phyloP scores from a whole-genome alignment of 2,888 invertebrate genomes.

The Apamea monoglypha region DNA sequence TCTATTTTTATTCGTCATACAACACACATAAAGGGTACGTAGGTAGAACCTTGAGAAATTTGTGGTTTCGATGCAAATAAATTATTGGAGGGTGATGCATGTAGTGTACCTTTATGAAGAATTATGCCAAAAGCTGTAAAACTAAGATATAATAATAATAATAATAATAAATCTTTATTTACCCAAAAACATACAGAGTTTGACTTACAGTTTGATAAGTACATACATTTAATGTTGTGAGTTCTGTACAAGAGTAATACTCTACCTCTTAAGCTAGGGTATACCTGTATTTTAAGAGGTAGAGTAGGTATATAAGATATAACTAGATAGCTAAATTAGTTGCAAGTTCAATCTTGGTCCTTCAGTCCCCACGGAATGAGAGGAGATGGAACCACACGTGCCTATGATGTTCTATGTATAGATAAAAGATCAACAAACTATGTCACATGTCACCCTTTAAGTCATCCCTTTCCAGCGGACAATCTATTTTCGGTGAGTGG shows the following conservation, averaged over 20 bases:
- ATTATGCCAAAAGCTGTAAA: neutral
- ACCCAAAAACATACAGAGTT: no score
- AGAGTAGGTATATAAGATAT: no score
- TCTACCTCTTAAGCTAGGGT: no score
- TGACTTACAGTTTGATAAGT: no score
- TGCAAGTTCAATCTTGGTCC: neutral
- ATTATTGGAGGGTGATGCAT: neutral
- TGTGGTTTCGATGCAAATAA: neutral
- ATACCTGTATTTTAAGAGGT: no score
- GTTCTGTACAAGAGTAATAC: no score
- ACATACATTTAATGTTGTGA: no score
- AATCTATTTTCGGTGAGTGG: conserved; percentile 61
- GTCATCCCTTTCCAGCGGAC: conserved; percentile 62
- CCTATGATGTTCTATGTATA: conserved; percentile 28
- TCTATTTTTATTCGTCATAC: neutral
- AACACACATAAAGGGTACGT: neutral
- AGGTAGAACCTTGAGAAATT: neutral
- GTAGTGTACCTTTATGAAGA: neutral
- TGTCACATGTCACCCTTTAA: conserved; percentile 62
- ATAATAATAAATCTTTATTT: no score
- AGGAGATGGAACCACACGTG: neutral
- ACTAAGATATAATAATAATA: no score
- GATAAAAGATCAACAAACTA: conserved; percentile 57
- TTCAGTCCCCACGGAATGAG: neutral
- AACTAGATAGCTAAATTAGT: no score